A percentile compares a stretch with the other conserved stretches of the same genome.
Conservation (phyloP, 2,797 vertebrate species). For the Myoxocephalus aenaeus region DNA sequence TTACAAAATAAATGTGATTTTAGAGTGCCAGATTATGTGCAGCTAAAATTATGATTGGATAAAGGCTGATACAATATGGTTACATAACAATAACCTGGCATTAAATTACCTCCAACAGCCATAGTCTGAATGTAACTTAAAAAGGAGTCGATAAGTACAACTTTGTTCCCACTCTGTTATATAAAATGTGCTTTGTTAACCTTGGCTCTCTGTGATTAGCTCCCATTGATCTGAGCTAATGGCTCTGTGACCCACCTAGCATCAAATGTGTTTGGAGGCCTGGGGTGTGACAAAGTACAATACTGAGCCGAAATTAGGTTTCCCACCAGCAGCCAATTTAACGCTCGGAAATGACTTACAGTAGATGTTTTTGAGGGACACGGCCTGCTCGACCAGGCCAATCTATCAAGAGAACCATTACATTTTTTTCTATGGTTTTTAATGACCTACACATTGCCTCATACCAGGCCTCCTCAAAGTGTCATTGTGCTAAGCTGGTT, state of each 20-base stretch:
- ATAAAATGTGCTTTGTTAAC: constrained; percentile 38
- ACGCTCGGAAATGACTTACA: constrained; percentile 48
- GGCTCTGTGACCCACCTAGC: constrained; percentile 57
- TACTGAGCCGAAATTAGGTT: constrained; percentile 49
- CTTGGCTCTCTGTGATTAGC: constrained; percentile 41
- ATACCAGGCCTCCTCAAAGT: constrained; percentile 9
- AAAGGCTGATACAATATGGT: too few species aligned
- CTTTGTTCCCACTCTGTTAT: constrained; percentile 19
- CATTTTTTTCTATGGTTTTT: not conserved
- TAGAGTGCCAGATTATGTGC: not conserved
- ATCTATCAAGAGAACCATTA: constrained; percentile 21
- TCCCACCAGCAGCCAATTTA: constrained; percentile 57
- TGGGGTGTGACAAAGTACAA: constrained; percentile 42
- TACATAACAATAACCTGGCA: not conserved
- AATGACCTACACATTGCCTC: constrained; percentile 21
- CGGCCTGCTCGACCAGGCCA: constrained; percentile 7
- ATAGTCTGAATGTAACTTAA: not conserved
- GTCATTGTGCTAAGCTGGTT: constrained; percentile 32
- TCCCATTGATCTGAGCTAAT: constrained; percentile 67
- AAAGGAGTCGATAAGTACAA: not conserved
- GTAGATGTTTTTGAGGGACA: constrained; percentile 51
- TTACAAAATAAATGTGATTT: not conserved
- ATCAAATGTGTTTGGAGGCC: constrained; percentile 36
- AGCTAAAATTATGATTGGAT: not conserved
- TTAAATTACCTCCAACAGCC: constrained; percentile 9